phyloP scores from a whole-genome alignment of 2,797 vertebrate genomes.

The Eremophila alpestris region DNA sequence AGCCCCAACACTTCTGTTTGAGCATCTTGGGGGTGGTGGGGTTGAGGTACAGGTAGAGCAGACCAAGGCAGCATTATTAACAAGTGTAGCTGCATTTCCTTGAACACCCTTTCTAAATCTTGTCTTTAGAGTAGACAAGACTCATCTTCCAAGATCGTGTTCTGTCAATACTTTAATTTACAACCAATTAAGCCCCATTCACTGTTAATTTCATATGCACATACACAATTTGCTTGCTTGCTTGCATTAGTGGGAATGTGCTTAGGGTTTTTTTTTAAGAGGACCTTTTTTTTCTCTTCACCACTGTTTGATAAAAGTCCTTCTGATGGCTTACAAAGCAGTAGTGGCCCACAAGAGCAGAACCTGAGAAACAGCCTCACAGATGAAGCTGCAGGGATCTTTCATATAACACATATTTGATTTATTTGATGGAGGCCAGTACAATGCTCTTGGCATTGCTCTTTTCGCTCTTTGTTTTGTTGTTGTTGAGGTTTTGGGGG shows the following conservation, averaged over 20 bases:
- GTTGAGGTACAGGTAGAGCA: not conserved
- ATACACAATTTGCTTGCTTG: not conserved
- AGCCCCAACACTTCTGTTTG: fast-evolving
- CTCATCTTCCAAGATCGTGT: not conserved
- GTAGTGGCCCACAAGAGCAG: not conserved
- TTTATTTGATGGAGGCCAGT: not conserved
- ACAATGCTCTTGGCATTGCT: not conserved
- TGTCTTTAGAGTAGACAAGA: not conserved
- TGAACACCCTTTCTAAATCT: not conserved
- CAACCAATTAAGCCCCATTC: not conserved
- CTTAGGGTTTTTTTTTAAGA: not conserved
- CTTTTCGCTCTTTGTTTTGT: not conserved
- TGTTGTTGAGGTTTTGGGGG: not conserved
- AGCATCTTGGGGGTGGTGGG: fast-evolving
- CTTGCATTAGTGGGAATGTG: not conserved
- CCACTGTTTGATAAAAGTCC: not conserved
- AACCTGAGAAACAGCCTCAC: not conserved
- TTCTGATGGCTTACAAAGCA: not conserved
- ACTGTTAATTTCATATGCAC: not conserved
- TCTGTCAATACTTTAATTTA: not conserved
- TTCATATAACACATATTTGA: not conserved
- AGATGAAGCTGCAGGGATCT: not conserved
- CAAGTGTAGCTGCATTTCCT: not conserved
- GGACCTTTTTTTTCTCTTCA: not conserved
- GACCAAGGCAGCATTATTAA: not conserved